A percentile compares a stretch with the other conserved stretches of the same genome.
These are phyloP conservation scores for Eilema griseolum DNA, from an alignment of 2,888 invertebrate genomes.

Conservation along the genomic window DNA sequence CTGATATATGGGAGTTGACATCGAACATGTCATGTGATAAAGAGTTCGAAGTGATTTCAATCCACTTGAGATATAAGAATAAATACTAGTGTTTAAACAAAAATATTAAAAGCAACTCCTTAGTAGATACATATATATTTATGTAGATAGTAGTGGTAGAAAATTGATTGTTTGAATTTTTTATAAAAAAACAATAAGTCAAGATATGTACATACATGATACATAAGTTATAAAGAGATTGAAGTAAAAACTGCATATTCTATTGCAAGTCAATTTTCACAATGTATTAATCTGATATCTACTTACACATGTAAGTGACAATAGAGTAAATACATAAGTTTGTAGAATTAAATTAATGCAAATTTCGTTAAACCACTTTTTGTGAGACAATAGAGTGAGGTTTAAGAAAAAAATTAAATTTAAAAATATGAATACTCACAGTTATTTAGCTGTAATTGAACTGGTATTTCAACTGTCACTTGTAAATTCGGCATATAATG, in stretches of 20 bases:
- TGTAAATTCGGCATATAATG: neutral
- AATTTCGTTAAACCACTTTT: neutral
- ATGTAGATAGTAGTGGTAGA: neutral
- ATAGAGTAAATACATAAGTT: too few species aligned
- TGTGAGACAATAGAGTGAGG: too few species aligned
- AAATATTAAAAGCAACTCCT: neutral
- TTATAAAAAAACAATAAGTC: neutral
- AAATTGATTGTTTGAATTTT: neutral
- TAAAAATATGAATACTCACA: neutral
- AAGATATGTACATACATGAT: neutral
- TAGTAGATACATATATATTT: neutral
- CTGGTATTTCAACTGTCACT: neutral
- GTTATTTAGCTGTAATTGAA: too few species aligned
- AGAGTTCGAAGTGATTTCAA: neutral
- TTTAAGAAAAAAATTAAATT: neutral
- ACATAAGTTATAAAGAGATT: neutral
- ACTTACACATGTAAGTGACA: neutral
- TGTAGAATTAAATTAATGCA: neutral
- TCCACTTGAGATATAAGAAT: neutral
- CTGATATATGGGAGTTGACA: constrained; percentile 13
- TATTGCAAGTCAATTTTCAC: neutral
- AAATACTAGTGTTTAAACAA: neutral
- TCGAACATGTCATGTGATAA: neutral
- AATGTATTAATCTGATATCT: neutral
- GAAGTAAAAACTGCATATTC: neutral